phyloP scores from a whole-genome alignment of 2,888 invertebrate genomes.

The Pinctada fucata region DNA sequence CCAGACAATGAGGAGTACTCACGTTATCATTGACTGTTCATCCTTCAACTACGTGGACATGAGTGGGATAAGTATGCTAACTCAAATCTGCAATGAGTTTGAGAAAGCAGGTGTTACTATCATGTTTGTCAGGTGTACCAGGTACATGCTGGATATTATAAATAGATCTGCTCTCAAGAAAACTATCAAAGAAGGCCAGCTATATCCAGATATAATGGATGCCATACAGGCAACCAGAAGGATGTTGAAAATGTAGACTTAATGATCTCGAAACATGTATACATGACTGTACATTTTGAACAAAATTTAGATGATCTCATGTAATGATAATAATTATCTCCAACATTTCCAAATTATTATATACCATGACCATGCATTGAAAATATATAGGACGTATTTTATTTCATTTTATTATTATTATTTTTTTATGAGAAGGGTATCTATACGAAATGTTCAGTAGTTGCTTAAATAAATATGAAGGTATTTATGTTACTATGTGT shows the following conservation, averaged over 20 bases:
- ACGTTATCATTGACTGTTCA: slow-evolving; percentile 68
- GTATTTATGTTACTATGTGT: no score
- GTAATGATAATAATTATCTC: no score
- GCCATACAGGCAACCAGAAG: slow-evolving; percentile 46
- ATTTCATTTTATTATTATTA: no score
- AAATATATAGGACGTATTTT: no score
- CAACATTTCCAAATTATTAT: no score
- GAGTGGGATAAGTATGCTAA: slow-evolving; percentile 63
- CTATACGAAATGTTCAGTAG: no score
- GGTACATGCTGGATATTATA: slow-evolving; percentile 50
- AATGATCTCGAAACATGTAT: not conserved
- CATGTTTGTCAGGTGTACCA: slow-evolving; percentile 57
- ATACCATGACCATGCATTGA: no score
- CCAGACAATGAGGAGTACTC: slow-evolving; percentile 12
- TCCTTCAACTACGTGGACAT: slow-evolving; percentile 69
- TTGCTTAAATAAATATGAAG: no score
- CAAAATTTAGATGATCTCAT: no score
- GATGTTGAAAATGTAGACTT: no score
- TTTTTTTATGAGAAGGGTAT: no score
- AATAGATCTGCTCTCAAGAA: slow-evolving; percentile 55
- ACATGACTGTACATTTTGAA: not conserved
- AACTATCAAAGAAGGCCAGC: slow-evolving; percentile 44
- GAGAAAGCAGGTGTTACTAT: slow-evolving; percentile 53
- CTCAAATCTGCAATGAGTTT: slow-evolving; percentile 53
- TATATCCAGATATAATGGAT: slow-evolving; percentile 58